Base-by-base conservation (phyloP, 1,140 invertebrate species). In the Drosophila asahinai region DNA sequence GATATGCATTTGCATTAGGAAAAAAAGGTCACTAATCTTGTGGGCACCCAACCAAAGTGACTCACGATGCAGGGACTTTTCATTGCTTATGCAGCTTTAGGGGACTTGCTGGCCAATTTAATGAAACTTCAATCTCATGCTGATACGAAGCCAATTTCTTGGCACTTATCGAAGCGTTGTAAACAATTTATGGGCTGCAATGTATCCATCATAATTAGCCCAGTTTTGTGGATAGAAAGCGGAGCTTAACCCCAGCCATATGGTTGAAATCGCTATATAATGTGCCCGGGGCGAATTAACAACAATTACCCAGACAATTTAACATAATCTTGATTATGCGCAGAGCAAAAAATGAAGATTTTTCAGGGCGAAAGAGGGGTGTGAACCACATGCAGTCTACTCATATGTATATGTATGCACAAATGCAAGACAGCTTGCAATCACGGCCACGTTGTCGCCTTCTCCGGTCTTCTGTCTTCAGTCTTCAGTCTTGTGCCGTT, bases 251-350 rank as follows among this genome's bases (percentile, higher is more conserved):
- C 83, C 80, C 75, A 57, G 68, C 25, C 83, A 87, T 80, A 77
- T 84, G 74, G 59, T 51, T 76, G 73, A 72, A 84, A 87, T 90
- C 66, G 84, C 74, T 90, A 90, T 87, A 84, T 91, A 90, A 90
- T 90, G 86, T 77, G 71, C 81, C 77, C 59, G 52, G 67, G 79
- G 74, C 63, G 83, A 87, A 91, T 91, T 91, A 91, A 83, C 81
- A 91, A 91, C 87, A 91, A 84, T 91, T 91, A 91, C 83, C 68
- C 87, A 82, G 73, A 61, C 87, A 91, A 91, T 91, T 91, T 87
- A 91, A 91, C 89, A 87, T 89, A 80, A 91, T 91, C 87, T 91
- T 84, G 83, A 91, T 91, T 79, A 83, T 89, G 89, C 74, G 70
- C 65, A 58, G 73, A 67, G 61, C 62, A 45, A 80, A 67, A 67